These are phyloP conservation scores for Hololepta plana DNA, from an alignment of 2,888 invertebrate species.

Conservation along the genomic window DNA sequence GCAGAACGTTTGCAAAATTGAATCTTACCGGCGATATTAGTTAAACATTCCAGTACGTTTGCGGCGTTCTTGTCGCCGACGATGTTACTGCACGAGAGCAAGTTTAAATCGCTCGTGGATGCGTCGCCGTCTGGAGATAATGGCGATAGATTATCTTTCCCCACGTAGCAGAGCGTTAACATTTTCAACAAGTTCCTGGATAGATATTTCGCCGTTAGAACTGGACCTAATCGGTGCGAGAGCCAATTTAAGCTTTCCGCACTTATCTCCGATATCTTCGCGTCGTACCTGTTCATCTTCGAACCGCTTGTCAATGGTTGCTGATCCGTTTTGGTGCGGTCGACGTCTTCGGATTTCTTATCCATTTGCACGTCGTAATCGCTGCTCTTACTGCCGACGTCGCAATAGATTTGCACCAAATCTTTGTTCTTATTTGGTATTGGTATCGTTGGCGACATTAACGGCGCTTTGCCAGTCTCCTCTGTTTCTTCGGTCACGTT, in stretches of 20 bases:
- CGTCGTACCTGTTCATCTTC: conserved; percentile 14
- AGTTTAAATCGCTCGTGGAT: conserved; percentile 42
- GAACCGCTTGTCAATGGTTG: conserved; percentile 3
- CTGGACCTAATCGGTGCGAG: conserved; percentile 83
- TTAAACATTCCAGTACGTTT: conserved; percentile 80
- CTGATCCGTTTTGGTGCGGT: conserved; percentile 1
- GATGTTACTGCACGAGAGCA: conserved; percentile 44
- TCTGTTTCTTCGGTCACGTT: conserved; percentile 27
- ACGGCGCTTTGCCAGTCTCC: conserved; percentile 13
- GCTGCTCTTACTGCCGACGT: conserved; percentile 41
- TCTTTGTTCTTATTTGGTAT: conserved; percentile 37
- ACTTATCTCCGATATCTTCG: conserved; percentile 69
- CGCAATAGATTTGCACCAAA: conserved; percentile 39
- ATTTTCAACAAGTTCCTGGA: conserved; percentile 84
- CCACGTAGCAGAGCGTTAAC: conserved; percentile 85
- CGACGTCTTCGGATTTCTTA: too few species aligned
- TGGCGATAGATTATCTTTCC: conserved; percentile 58
- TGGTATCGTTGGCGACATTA: conserved; percentile 45
- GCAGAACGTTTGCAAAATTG: too few species aligned
- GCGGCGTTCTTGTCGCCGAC: conserved; percentile 66
- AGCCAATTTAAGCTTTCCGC: conserved; percentile 81
- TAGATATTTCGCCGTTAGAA: conserved; percentile 78
- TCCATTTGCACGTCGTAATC: too few species aligned
- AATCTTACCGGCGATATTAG: conserved; percentile 60
- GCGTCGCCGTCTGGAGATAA: too few species aligned